Evolutionary conservation across 2,888 invertebrate species (phyloP).

Genomic region (Acanthosepion pharaonis): DNA sequence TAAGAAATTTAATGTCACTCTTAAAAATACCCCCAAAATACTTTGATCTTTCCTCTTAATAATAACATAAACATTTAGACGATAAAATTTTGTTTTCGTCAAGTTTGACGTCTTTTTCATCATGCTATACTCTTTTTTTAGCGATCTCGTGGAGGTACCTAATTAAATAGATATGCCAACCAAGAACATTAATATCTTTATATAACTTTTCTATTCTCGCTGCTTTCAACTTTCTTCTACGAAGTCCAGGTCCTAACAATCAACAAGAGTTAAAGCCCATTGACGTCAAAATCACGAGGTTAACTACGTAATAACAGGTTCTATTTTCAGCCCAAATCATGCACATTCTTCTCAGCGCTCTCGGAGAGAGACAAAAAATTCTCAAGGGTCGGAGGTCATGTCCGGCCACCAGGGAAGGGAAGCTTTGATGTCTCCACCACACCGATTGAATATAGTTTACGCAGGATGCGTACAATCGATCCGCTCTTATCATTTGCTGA

Average conservation of each 20-base stretch:
- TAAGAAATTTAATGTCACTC: too few relatives aligned
- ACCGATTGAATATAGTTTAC: not conserved
- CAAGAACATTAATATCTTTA: too few relatives aligned
- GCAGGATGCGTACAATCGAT: not conserved
- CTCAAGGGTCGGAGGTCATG: not conserved
- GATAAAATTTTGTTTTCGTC: too few relatives aligned
- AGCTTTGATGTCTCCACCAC: not conserved
- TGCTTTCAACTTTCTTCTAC: not conserved
- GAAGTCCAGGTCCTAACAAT: not conserved
- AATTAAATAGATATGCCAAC: too few relatives aligned
- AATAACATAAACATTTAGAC: too few relatives aligned
- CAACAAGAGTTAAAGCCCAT: not conserved
- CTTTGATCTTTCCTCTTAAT: too few relatives aligned
- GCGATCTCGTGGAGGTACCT: too few relatives aligned
- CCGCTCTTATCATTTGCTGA: not conserved
- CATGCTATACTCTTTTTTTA: too few relatives aligned
- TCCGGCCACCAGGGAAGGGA: not conserved
- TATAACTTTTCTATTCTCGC: not conserved
- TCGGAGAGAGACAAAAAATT: not conserved
- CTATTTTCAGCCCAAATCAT: not conserved
- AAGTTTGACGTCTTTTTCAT: too few relatives aligned
- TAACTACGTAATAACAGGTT: constrained; percentile 1
- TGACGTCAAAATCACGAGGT: not conserved
- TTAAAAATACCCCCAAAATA: too few relatives aligned
- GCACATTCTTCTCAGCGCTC: not conserved